Evolutionary conservation across 1,140 invertebrate genomes (phyloP).

Genomic region (Dendroctonus valens): DNA sequence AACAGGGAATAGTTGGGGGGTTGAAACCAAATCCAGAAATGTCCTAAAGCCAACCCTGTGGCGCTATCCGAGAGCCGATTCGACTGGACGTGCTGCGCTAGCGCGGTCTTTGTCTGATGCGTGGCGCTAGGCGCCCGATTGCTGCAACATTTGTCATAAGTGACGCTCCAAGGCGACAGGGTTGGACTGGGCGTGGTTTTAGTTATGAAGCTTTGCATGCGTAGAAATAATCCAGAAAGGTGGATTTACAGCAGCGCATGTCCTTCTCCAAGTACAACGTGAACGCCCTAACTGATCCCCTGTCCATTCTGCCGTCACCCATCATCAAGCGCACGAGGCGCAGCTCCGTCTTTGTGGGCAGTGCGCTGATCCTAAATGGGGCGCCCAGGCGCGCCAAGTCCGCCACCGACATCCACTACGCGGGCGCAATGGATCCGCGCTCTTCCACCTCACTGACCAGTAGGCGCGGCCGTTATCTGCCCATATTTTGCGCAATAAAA

Average conservation of each 20-base stretch:
- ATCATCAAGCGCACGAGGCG: conserved; percentile 59
- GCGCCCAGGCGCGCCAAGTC: conserved; percentile 70
- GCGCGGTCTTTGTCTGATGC: too few relatives aligned
- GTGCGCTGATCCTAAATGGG: conserved; percentile 61
- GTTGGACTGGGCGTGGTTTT: too few relatives aligned
- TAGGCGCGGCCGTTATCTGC: conserved; percentile 7
- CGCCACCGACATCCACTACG: conserved; percentile 77
- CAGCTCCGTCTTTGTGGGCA: conserved; percentile 82
- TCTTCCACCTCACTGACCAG: conserved; percentile 39
- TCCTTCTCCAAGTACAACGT: conserved; percentile 69
- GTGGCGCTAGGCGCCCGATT: too few relatives aligned
- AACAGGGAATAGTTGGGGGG: too few relatives aligned
- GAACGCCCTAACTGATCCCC: conserved; percentile 58
- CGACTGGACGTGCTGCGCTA: too few relatives aligned
- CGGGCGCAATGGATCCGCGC: conserved; percentile 53
- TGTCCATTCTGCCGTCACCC: conserved; percentile 47
- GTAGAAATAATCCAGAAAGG: too few relatives aligned
- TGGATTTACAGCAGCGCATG: conserved; percentile 59
- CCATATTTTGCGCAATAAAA: neutral
- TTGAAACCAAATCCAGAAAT: too few relatives aligned
- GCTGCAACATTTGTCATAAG: too few relatives aligned
- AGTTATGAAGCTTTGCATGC: too few relatives aligned
- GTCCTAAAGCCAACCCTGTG: too few relatives aligned
- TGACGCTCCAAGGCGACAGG: too few relatives aligned
- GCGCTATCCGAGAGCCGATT: too few relatives aligned